These are phyloP conservation scores for Tachycineta bicolor DNA, from an alignment of 2,113 vertebrate species.

Conservation along the genomic window DNA sequence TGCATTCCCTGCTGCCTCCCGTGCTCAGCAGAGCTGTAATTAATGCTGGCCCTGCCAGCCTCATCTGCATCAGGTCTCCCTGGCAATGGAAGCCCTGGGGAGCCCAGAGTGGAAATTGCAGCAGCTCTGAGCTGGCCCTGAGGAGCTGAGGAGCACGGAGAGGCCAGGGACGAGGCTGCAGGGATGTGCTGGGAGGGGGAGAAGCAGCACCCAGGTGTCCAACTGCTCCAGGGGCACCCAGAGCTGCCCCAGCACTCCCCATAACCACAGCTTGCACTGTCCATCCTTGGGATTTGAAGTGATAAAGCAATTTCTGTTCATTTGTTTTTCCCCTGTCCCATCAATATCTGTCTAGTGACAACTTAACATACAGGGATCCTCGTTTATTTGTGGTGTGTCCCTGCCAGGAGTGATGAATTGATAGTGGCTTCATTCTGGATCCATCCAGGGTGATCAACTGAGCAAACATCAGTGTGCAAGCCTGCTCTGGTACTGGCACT, in stretches of 20 bases:
- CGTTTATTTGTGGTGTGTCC: background rate
- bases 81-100: background rate
- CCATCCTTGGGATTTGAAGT: background rate
- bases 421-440: background rate
- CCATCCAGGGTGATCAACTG: background rate
- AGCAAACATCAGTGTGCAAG: background rate
- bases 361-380: background rate
- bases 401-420: background rate
- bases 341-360: background rate
- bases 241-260: background rate
- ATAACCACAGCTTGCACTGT: fast-evolving
- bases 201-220: background rate
- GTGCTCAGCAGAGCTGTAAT: background rate
- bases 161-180: background rate
- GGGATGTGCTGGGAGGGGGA: background rate
- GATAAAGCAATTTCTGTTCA: background rate
- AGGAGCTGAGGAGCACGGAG: background rate
- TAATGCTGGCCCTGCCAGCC: background rate
- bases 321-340: background rate
- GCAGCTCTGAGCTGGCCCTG: background rate
- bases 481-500: background rate
- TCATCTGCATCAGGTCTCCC: background rate
- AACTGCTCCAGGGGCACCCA: background rate
- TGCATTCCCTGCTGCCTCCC: background rate
- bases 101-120: background rate